Conservation (phyloP, 2,888 invertebrate species). For the Theretra japonica region DNA sequence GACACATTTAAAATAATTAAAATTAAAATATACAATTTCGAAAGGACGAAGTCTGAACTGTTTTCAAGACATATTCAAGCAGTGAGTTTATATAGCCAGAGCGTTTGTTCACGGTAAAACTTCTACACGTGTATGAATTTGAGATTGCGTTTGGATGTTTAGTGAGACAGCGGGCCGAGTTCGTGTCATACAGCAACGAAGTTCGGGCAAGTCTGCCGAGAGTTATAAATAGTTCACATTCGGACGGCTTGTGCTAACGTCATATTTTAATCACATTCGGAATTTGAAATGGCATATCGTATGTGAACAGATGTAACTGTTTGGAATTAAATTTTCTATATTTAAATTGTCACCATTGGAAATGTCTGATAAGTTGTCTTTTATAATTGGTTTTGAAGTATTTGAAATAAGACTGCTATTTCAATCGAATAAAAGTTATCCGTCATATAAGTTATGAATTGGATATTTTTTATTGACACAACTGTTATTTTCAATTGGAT, state of each 20-base stretch:
- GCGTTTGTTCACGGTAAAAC: conserved; percentile 30
- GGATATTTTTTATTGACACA: no score
- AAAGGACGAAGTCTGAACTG: neutral
- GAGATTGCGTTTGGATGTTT: conserved; percentile 49
- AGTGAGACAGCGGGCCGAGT: conserved; percentile 35
- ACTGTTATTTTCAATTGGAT: no score
- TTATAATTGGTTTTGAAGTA: no score
- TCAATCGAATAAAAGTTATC: no score
- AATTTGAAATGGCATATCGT: neutral
- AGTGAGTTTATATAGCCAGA: conserved; percentile 43
- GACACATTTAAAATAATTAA: neutral
- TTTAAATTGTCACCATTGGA: no score
- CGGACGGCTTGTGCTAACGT: neutral
- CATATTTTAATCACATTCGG: neutral
- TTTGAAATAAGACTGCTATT: no score
- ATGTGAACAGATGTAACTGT: neutral
- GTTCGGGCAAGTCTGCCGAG: conserved; percentile 6
- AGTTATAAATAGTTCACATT: conserved; percentile 18
- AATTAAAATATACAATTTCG: neutral
- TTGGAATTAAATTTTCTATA: no score
- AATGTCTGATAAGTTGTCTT: no score
- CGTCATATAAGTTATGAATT: no score
- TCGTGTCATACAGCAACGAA: neutral
- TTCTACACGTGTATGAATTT: conserved; percentile 45
- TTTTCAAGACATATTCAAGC: conserved; percentile 38